phyloP scores from a whole-genome alignment of 2,888 invertebrate genomes.

The Nymphalis urticae region DNA sequence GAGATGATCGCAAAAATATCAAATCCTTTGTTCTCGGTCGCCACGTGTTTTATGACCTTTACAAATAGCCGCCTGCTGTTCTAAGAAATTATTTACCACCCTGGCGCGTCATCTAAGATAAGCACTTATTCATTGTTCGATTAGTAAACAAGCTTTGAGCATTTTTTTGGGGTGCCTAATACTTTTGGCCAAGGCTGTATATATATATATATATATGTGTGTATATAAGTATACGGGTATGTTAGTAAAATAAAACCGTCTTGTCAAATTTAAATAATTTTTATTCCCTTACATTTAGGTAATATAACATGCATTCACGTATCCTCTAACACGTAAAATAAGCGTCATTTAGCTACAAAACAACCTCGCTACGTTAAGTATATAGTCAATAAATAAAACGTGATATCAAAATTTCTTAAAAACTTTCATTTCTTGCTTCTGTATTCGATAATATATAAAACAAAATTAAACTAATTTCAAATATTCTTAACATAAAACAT shows the following conservation, averaged over 20 bases:
- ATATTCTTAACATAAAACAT: not conserved
- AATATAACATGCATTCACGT: conserved; percentile 75
- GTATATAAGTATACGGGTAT: no score
- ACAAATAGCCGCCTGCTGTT: no score
- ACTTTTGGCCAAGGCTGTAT: no score
- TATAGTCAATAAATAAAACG: conserved; percentile 34
- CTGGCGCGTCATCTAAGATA: no score
- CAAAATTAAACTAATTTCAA: conserved; percentile 1
- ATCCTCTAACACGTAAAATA: conserved; percentile 66
- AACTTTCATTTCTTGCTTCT: conserved; percentile 36
- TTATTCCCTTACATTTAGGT: conserved; percentile 71
- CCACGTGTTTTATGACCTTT: no score
- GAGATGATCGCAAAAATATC: no score
- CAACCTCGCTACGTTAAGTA: conserved; percentile 36
- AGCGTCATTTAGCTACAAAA: conserved; percentile 69
- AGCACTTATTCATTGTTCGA: no score
- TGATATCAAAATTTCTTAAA: conserved; percentile 33
- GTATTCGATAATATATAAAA: conserved; percentile 1
- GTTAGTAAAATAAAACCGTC: conserved; percentile 20
- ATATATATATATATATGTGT: no score
- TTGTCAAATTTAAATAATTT: conserved; percentile 68
- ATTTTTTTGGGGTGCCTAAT: no score
- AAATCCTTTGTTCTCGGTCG: no score
- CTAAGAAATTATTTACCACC: no score
- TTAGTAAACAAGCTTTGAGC: no score